phyloP scores from a whole-genome alignment of 1,140 invertebrate genomes.

The Drosophila insularis region DNA sequence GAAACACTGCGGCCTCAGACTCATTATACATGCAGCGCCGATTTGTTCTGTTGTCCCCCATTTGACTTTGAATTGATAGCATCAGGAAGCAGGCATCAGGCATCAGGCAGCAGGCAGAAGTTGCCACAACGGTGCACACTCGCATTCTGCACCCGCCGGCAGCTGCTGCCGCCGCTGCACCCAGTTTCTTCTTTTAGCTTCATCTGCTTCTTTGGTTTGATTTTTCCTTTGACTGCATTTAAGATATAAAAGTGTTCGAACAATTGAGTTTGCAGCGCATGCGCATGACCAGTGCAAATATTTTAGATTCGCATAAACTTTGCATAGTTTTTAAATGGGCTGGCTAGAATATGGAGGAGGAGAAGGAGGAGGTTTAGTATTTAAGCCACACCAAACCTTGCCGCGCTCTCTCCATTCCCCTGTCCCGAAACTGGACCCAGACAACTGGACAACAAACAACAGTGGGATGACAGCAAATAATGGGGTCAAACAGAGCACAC shows the following conservation, averaged over 20 bases:
- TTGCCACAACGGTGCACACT: constrained; percentile 5
- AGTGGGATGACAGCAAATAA: too few species aligned
- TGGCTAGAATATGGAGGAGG: too few species aligned
- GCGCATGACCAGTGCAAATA: constrained; percentile 73
- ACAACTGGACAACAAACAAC: too few species aligned
- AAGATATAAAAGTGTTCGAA: constrained; percentile 77
- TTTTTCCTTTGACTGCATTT: constrained; percentile 57
- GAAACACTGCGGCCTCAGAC: constrained; percentile 19
- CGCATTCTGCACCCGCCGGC: constrained; percentile 26
- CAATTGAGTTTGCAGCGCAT: constrained; percentile 73
- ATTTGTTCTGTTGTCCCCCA: constrained; percentile 80
- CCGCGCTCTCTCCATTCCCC: too few species aligned
- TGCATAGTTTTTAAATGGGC: constrained; percentile 68
- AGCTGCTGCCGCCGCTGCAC: constrained; percentile 19
- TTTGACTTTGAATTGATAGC: constrained; percentile 81
- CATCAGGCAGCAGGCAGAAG: constrained; percentile 21
- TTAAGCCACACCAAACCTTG: too few species aligned
- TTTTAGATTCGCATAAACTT: constrained; percentile 79
- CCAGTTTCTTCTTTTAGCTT: not conserved
- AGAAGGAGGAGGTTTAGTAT: constrained; percentile 1
- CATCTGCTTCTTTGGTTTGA: not conserved
- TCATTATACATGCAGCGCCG: constrained; percentile 80
- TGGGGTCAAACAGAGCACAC: too few species aligned
- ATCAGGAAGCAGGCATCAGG: constrained; percentile 50
- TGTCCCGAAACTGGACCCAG: too few species aligned